phyloP scores from a whole-genome alignment of 2,113 vertebrate species.

The Aphelocoma coerulescens region DNA sequence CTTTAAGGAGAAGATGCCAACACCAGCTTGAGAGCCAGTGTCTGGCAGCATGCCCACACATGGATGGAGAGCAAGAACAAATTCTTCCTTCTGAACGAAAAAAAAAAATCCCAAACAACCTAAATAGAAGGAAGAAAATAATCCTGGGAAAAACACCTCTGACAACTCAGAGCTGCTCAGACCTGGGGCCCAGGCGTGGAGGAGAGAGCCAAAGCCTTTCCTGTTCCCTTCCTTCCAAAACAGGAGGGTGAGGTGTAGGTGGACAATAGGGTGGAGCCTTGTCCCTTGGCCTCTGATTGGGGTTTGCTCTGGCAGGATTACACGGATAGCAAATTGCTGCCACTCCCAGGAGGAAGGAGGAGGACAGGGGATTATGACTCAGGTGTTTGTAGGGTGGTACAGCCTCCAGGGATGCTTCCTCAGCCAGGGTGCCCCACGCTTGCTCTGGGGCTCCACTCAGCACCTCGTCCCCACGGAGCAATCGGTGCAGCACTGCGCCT shows the following conservation, averaged over 20 bases:
- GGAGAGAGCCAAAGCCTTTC: neutral
- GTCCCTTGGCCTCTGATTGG: neutral
- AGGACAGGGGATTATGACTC: slow-evolving; percentile 61
- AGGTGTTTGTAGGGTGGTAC: slow-evolving; percentile 20
- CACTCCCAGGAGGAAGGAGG: slow-evolving; percentile 55
- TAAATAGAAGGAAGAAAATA: neutral
- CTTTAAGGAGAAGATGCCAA: neutral
- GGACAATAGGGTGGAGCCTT: slow-evolving; percentile 2
- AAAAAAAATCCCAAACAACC: neutral
- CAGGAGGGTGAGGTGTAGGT: neutral
- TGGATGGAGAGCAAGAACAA: neutral
- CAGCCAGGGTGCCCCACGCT: neutral
- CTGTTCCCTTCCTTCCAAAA: neutral
- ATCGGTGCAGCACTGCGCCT: fast-evolving
- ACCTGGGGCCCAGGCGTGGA: neutral
- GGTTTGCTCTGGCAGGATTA: slow-evolving; percentile 14
- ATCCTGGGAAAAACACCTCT: neutral
- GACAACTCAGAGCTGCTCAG: neutral
- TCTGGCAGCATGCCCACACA: neutral
- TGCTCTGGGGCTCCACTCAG: neutral
- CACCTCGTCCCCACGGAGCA: neutral
- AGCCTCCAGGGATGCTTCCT: slow-evolving; percentile 32
- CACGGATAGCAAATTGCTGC: slow-evolving; percentile 4
- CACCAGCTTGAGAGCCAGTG: neutral
- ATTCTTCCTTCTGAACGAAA: neutral